Percentiles rank a stretch among this genome's conserved stretches.
Conservation (phyloP, 2,797 vertebrate genomes). For the Anguilla marmorata region DNA sequence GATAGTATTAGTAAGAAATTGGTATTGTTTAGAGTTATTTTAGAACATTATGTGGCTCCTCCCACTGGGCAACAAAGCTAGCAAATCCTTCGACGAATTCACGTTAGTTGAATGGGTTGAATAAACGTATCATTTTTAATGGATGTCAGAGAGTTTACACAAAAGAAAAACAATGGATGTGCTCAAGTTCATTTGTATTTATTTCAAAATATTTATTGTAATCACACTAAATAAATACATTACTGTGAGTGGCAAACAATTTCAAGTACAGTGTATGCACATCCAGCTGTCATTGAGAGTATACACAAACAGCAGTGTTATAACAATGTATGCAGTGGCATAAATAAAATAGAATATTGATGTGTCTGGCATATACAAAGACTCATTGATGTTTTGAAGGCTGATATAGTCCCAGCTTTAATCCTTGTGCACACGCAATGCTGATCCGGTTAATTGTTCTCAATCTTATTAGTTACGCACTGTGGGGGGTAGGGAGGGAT, state of each 20-base stretch:
- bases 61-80: not conserved
- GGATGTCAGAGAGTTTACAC: not conserved
- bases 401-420: conserved; percentile 1
- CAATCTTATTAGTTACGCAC: conserved; percentile 30
- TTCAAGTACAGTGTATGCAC: not conserved
- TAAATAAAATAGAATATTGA: not conserved
- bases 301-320: not conserved
- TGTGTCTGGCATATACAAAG: not conserved
- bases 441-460: conserved; percentile 17
- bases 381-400: conserved; percentile 2
- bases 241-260: not conserved
- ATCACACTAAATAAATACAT: not conserved
- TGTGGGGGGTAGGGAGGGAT: conserved; percentile 32
- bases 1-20: not conserved
- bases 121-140: not conserved
- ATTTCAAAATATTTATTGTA: not conserved
- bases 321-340: not conserved
- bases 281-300: not conserved
- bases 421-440: not conserved
- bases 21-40: not conserved
- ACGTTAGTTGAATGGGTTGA: not conserved
- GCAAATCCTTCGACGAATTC: not conserved
- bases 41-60: not conserved
- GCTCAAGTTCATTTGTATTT: not conserved
- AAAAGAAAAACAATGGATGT: not conserved